Evolutionary conservation across 2,797 vertebrate species (phyloP), one percentile per base, ranked within the genome.

Genomic region (Heteromormyrus szaboi): DNA sequence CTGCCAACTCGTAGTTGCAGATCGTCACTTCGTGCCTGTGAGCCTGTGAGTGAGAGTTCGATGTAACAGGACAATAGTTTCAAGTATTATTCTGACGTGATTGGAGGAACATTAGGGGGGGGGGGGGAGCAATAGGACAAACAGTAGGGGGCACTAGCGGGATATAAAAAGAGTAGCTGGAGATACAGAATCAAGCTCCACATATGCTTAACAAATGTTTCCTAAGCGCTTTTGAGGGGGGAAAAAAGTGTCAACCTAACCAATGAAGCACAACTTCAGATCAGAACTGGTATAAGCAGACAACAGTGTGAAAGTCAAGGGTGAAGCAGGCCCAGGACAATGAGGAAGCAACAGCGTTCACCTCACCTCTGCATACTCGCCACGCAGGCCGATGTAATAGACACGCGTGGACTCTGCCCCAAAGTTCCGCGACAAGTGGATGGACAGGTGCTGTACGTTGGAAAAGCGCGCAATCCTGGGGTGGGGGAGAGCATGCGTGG

Each of bases 351-450:
- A 11, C 1, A 9, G 44, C 1, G 41, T 48, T 84, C 33, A 3
- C 17, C 79, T 84, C 79, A 99, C 98, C 97, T 99, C 96, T 0
- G 97, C 93, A 94, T 95, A 99, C 89, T 99, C 98, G 93, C 98
- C 98, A 86, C 97, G 96, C 91, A 99, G 95, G 2, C 98, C 98
- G 68, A 99, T 98, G 92, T 98, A 99, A 93, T 97, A 97, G 22
- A 99, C 96, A 89, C 97, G 97, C 0, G 97, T 99, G 53, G 92
- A 97, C 92, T 98, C 97, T 0, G 95, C 95, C 51, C 98, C 98
- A 48, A 99, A 99, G 94, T 99, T 99, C 93, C 97, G 98, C 0
- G 98, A 96, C 92, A 99, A 96, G 94, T 99, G 97, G 92, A 99
- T 96, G 90, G 98, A 98, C 86, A 99, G 97, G 93, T 99, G 97